Conservation (phyloP, 2,113 vertebrate species). For the Gymnocephalus cernua region DNA sequence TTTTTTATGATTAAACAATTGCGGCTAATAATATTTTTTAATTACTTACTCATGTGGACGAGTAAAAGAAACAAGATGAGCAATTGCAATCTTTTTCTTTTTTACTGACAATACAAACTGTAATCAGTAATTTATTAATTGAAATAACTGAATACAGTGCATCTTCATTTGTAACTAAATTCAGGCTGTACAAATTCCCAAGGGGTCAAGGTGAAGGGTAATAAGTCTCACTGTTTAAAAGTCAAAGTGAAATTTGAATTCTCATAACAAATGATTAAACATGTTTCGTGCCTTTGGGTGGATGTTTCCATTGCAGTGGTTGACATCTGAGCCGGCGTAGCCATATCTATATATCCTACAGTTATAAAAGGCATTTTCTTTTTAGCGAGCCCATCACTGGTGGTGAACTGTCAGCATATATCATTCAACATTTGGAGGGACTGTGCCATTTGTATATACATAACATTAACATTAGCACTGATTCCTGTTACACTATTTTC, state of each 20-base stretch:
- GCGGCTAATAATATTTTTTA: background rate
- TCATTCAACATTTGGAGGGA: too few species aligned
- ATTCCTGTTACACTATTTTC: background rate
- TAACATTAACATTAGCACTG: too few species aligned
- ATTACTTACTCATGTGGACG: background rate
- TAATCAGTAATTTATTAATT: background rate
- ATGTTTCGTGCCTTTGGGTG: too few species aligned
- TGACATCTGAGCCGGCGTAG: background rate
- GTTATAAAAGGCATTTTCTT: too few species aligned
- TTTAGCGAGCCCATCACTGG: background rate
- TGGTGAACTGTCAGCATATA: too few species aligned
- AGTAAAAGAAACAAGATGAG: background rate
- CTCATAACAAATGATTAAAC: too few species aligned
- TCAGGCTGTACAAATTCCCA: background rate
- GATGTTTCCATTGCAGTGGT: background rate
- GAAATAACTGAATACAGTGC: background rate
- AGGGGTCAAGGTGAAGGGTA: background rate
- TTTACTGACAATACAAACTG: background rate
- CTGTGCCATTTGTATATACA: background rate
- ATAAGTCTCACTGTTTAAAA: background rate
- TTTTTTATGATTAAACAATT: background rate
- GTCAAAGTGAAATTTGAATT: background rate
- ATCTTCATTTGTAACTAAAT: background rate
- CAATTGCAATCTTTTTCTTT: background rate
- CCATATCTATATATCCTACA: too few species aligned